Base-by-base conservation (phyloP, 2,113 vertebrate genomes). In the Micronycteris hirsuta region DNA sequence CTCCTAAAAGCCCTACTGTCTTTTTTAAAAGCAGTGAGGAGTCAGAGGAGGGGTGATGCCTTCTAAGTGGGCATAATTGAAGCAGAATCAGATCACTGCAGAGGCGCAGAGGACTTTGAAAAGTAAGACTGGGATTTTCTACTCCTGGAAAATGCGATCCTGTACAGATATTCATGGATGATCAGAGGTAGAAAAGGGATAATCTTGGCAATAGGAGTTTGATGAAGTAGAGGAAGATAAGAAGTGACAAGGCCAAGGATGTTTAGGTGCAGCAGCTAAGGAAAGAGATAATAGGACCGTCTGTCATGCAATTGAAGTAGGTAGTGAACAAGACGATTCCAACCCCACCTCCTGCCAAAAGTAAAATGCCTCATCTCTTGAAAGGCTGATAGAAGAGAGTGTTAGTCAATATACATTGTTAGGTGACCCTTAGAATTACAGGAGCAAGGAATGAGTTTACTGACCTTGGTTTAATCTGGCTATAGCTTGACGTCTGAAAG, bases 391-490 rank as follows among this genome's bases (percentile, higher is more conserved):
- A 74, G 24, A 47, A 95, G 68, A 91, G 58, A 67, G 33, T 91
- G 92, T 67, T 78, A 52, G 91, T 97, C 49, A 80, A 58, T 95
- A 68, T 47, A 61, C 47, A 38, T 86, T 74, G 82, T 89, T 93
- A 89, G 88, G 67, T 83, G 92, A 89, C 73, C 83, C 90, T 56
- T 97, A 73, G 85, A 95, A 93, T 95, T 97, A 93, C 87, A 94
- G 91, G 73, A 67, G 43, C 91, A 96, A 97, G 93, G 91, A 97
- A 92, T 58, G 90, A 92, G 77, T 67, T 86, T 85, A 96, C 86
- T 94, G 93, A 94, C 93, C 91, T 97, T 93, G 63, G 91, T 95
- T 96, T 97, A 97, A 96, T 95, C 89, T 90, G 80, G 13, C 45
- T 41, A 31, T 54, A 58, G 54, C 43, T 97, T 98, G 78, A 92